Evolutionary conservation across 1,140 invertebrate genomes (phyloP).

Genomic region (Leptoteleia sp.): DNA sequence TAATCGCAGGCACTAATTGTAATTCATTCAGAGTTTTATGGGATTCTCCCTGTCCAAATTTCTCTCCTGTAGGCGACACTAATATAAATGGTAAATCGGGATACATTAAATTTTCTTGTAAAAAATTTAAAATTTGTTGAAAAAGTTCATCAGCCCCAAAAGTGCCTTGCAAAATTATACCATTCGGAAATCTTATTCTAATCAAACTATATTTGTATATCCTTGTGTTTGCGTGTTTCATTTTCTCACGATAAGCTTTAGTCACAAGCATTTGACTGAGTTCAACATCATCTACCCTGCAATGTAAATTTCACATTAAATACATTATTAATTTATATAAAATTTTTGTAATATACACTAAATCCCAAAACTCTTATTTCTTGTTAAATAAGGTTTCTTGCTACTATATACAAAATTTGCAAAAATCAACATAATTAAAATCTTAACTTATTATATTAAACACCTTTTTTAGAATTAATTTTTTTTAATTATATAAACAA

Average conservation of each 20-base stretch:
- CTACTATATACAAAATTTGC: no score
- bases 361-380: no score
- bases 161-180: constrained; percentile 91
- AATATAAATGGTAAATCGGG: constrained; percentile 85
- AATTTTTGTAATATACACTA: no score
- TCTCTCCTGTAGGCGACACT: constrained; percentile 28
- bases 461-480: no score
- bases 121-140: constrained; percentile 86
- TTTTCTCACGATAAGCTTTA: constrained; percentile 95
- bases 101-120: constrained; percentile 86
- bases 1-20: constrained; percentile 87
- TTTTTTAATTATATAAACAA: no score
- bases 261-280: constrained; percentile 91
- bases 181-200: constrained; percentile 93
- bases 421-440: no score
- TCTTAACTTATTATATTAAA: no score
- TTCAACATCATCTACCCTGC: constrained; percentile 89
- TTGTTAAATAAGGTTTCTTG: no score
- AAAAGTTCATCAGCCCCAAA: constrained; percentile 90
- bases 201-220: constrained; percentile 93
- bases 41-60: constrained; percentile 81
- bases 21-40: constrained; percentile 87
- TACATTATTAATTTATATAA: no score
- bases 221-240: constrained; percentile 88
- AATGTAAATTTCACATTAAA: no score